These are phyloP conservation scores for Lissonota sp. DNA, from an alignment of 2,888 invertebrate species.

Conservation along the genomic window DNA sequence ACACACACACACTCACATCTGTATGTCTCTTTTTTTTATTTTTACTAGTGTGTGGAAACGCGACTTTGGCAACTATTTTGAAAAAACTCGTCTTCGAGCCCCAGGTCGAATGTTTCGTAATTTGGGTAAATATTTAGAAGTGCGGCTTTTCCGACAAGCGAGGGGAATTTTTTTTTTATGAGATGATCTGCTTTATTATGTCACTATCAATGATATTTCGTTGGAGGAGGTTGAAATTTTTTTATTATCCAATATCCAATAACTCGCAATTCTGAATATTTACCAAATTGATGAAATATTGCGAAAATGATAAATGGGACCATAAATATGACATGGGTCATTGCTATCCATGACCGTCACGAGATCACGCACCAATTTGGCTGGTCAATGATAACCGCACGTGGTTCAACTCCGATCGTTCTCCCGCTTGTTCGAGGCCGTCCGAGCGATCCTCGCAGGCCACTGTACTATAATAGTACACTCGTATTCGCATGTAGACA, in stretches of 20 bases:
- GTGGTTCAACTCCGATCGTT: slow-evolving; percentile 8
- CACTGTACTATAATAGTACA: neutral
- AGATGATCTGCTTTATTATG: neutral
- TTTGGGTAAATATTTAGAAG: too few relatives aligned
- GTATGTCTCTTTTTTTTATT: too few relatives aligned
- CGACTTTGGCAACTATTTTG: too few relatives aligned
- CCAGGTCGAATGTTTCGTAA: too few relatives aligned
- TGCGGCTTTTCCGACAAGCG: too few relatives aligned
- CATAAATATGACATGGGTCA: slow-evolving; percentile 39
- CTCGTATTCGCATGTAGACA: neutral
- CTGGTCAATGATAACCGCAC: neutral
- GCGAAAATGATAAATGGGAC: slow-evolving; percentile 18
- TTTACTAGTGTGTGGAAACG: too few relatives aligned
- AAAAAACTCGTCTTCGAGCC: too few relatives aligned
- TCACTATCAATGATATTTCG: neutral
- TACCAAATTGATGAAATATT: neutral
- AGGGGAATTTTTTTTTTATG: too few relatives aligned
- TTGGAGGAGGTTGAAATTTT: neutral
- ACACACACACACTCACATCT: slow-evolving; percentile 11
- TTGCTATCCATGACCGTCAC: slow-evolving; percentile 42
- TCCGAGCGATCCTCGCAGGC: neutral
- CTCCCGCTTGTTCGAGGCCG: slow-evolving; percentile 14
- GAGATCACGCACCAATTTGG: slow-evolving; percentile 42
- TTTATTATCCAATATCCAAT: too few relatives aligned
- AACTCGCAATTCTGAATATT: too few relatives aligned